Evolutionary conservation across 2,888 invertebrate species (phyloP), one percentile per base, ranked within the genome.

Genomic region (Drosophila kanekoi): DNA sequence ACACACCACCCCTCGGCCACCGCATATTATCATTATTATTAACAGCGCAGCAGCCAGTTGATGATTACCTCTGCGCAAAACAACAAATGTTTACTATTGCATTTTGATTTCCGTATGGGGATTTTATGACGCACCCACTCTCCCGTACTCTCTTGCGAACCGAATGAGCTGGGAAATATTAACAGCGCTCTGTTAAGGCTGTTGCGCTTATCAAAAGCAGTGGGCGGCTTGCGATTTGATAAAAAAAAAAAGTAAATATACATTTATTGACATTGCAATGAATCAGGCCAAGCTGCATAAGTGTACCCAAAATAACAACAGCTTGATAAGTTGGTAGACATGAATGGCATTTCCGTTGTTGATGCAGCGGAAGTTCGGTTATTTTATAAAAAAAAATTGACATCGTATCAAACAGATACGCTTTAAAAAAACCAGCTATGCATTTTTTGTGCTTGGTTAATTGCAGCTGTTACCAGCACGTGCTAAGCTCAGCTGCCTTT

Each of bases 61-160:
- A 72, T 78, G 72, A 75, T 75, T 72, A 66, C 68, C 66, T 48
- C 48, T 70, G 67, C 64, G 41, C 63, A 57, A 62, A 74, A 45
- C 41, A 56, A 37, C 47, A 72, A 78, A 72, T 78, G 78, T 73
- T 86, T 86, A 77, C 80, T 79, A 86, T 86, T 86, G 81, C 83
- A 79, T 74, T 87, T 85, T 79, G 73, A 85, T 87, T 85, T 85
- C 85, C 85, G 85, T 76, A 81, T 80, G 75, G 64, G 70, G 70
- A 59, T 76, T 79, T 72, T 61, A 40, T 67, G 60, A 41, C 65
- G 51, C 64, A 61, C 51, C 40, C 62, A 45, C 79, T 65, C 47
- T 52, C 78, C 45, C 33, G 23, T 13, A n/a, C 48, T 68, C 62
- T 65, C 71, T 62, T 51, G 44, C 18, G 48, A 52, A 47, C 58